A percentile compares a stretch with the other conserved stretches of the same genome.
phyloP scores from a whole-genome alignment of 92 coral and sea anemone species.

The Porites rus region DNA sequence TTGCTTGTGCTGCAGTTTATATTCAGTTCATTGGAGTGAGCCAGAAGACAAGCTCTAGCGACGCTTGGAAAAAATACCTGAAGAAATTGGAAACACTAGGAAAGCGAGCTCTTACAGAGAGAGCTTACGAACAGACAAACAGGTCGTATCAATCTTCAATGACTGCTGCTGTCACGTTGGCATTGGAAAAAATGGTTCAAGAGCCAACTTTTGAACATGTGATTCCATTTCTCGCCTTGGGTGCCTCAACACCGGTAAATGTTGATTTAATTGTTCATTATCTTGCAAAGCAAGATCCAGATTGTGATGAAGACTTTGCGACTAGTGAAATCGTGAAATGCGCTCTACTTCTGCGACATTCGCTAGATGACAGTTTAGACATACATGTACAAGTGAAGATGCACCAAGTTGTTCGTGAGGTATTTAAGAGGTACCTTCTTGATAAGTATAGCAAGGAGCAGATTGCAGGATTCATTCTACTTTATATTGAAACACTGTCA shows the following conservation, averaged over 20 bases:
- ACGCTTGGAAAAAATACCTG: constrained; percentile 45
- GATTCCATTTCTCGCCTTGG: constrained; percentile 31
- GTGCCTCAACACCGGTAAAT: constrained; percentile 14
- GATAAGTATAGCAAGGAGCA: no score
- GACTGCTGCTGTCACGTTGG: constrained; percentile 52
- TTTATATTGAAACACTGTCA: no score
- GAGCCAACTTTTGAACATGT: constrained; percentile 8
- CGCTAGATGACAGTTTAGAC: neutral
- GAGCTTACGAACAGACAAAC: constrained; percentile 13
- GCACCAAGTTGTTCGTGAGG: neutral
- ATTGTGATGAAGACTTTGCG: constrained; percentile 9
- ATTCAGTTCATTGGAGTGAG: neutral
- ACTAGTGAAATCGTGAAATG: constrained; percentile 21
- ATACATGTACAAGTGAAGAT: neutral
- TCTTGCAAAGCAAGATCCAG: neutral
- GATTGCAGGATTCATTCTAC: no score
- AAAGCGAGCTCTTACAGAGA: constrained; percentile 39
- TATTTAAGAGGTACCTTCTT: no score
- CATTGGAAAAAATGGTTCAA: constrained; percentile 9
- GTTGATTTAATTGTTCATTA: neutral
- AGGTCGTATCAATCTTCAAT: constrained; percentile 20
- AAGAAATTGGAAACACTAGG: constrained; percentile 12
- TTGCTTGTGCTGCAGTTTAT: neutral
- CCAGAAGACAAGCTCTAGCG: no score
- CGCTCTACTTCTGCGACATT: constrained; percentile 19